Percentiles rank a stretch among this genome's conserved stretches.
phyloP scores from a whole-genome alignment of 1,140 invertebrate genomes.

The Megalonaias nervosa region DNA sequence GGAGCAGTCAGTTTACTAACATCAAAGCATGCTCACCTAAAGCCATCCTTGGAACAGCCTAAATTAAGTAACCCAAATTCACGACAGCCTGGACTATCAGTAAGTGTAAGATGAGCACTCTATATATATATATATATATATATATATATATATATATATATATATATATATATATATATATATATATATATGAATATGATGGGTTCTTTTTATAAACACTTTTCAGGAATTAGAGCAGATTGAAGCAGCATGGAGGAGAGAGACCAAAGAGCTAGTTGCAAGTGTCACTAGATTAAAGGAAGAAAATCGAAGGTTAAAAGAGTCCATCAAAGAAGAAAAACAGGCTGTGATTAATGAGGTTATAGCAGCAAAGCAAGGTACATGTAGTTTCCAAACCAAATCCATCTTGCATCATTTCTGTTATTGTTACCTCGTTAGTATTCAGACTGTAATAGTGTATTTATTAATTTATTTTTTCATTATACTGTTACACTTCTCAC shows the following conservation, averaged over 20 bases:
- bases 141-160: too few relatives aligned
- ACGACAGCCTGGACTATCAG: too few relatives aligned
- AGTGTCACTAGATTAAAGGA: conserved; percentile 89
- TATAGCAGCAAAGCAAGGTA: conserved; percentile 58
- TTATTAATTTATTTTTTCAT: not conserved
- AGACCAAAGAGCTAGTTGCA: conserved; percentile 88
- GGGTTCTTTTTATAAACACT: too few relatives aligned
- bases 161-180: too few relatives aligned
- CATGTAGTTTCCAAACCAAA: not conserved
- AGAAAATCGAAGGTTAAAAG: conserved; percentile 87
- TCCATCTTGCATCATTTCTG: not conserved
- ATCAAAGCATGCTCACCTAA: too few relatives aligned
- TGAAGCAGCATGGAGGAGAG: conserved; percentile 93
- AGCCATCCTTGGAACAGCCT: too few relatives aligned
- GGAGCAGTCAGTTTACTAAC: too few relatives aligned
- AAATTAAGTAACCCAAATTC: too few relatives aligned
- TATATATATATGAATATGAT: too few relatives aligned
- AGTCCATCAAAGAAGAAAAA: conserved; percentile 56
- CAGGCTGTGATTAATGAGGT: conserved; percentile 58
- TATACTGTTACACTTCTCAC: not conserved
- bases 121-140: too few relatives aligned
- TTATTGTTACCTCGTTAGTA: not conserved
- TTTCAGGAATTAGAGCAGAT: conserved; percentile 92
- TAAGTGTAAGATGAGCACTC: too few relatives aligned
- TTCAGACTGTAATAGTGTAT: not conserved